phyloP scores from a whole-genome alignment of 2,888 invertebrate species.

The Epistrophella euchroma region DNA sequence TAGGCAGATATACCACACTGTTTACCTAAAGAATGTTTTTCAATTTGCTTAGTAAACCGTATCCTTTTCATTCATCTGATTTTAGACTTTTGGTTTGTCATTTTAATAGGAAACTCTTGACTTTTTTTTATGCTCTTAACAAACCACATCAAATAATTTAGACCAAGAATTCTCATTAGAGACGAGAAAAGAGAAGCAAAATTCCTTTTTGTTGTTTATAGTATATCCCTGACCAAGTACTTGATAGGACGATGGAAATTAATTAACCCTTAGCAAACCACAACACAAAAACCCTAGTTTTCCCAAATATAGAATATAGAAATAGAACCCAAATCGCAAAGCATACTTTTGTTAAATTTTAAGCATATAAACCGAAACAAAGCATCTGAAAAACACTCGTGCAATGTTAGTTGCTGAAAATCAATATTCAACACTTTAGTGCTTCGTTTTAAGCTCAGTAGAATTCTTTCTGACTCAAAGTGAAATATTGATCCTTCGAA shows the following conservation, averaged over 20 bases:
- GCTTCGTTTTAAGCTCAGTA: not conserved
- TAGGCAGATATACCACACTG: not conserved
- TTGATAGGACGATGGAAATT: slow-evolving; percentile 31
- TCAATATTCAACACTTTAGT: slow-evolving; percentile 22
- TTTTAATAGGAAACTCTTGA: slow-evolving; percentile 29
- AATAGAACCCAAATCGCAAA: slow-evolving; percentile 5
- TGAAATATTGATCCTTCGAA: slow-evolving; percentile 35
- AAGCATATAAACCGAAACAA: slow-evolving; percentile 1
- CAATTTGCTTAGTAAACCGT: slow-evolving; percentile 25
- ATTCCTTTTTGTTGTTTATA: not conserved
- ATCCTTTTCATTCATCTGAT: slow-evolving; percentile 21
- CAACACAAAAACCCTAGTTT: slow-evolving; percentile 22
- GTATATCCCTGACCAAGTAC: slow-evolving; percentile 25
- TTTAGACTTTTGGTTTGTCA: slow-evolving; percentile 29
- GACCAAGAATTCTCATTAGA: slow-evolving; percentile 18
- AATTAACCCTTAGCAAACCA: slow-evolving; percentile 35
- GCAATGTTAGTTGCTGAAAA: slow-evolving; percentile 17
- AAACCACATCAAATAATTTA: slow-evolving; percentile 35
- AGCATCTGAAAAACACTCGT: slow-evolving; percentile 13
- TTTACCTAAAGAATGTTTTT: slow-evolving; percentile 17
- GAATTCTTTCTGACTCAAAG: slow-evolving; percentile 17
- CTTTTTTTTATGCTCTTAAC: slow-evolving; percentile 16
- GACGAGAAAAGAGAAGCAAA: slow-evolving; percentile 7
- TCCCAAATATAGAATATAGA: not conserved
- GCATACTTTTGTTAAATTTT: slow-evolving; percentile 18